Evolutionary conservation across 2,888 invertebrate genomes (phyloP), one percentile per base, ranked within the genome.

Genomic region (Dryococelus australis): DNA sequence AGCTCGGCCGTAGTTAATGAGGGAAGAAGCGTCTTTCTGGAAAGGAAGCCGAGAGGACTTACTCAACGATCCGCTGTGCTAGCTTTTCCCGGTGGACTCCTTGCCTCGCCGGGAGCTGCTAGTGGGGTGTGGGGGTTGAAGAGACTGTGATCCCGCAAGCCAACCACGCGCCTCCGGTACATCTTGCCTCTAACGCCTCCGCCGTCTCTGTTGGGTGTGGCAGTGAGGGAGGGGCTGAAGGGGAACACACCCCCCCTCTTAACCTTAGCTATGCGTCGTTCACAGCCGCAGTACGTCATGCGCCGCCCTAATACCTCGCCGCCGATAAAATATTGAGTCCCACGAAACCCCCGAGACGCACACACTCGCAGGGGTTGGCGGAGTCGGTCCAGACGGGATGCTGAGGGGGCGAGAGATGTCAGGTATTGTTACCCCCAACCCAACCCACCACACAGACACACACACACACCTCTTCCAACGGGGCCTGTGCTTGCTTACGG

Each of bases 261-360:
- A 12, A 86, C 65, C 86, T 86, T 86, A 81, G 43, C 85, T 85
- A 87, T 87, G 87, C 85, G 81, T 43, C 35, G 85, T 87, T 85
- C 87, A 87, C 35, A 87, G 81, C 85, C 85, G 80, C 87, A 85
- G 51, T 87, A 51, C 87, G 85, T 87, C 87, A 87, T 87, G 85
- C 27, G 47, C 81, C 81, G 53, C 85, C 85, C 87, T 87, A 87
- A 87, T 87, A 85, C 87, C 87, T 79, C 81, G 51, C 81, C n/a
- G 24, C 85, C 87, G 80, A 87, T 87, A 87, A 87, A 87, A 85
- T 87, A 87, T 85, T 87, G 87, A 87, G 87, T 85, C 85, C 85
- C 85, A 80, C 80, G 81, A 65, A 65, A 65, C 83, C 83, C 83
- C 83, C 83, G 35, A 20, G 28, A 27, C 35, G 35, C 24, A 65